These are phyloP conservation scores for Phyllostomus discolor DNA, from an alignment of 2,113 vertebrate species.

Conservation along the genomic window DNA sequence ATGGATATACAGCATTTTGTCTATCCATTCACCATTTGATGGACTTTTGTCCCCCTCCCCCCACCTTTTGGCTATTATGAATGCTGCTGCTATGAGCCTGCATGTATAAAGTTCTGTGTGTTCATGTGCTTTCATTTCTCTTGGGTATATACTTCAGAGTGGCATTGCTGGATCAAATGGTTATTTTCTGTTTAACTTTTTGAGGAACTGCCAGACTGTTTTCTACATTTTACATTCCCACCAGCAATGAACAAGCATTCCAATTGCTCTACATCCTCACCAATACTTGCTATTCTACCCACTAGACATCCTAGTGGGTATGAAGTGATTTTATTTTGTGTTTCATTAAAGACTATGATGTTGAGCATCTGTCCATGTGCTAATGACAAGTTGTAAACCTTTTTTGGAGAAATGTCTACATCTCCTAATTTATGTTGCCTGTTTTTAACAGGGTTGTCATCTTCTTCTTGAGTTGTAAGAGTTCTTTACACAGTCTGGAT, in stretches of 20 bases:
- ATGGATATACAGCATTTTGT: neutral
- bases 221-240: neutral
- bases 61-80: neutral
- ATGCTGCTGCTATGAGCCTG: neutral
- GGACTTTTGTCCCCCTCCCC: neutral
- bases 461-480: neutral
- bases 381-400: neutral
- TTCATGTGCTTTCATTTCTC: neutral
- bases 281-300: neutral
- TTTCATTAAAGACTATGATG: neutral
- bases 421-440: neutral
- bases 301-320: neutral
- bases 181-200: neutral
- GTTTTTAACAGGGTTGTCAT: neutral
- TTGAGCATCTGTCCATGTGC: neutral
- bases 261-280: neutral
- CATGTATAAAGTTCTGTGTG: neutral
- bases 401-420: constrained; percentile 1
- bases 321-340: neutral
- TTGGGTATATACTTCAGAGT: neutral
- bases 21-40: neutral
- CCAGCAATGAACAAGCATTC: neutral
- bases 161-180: neutral
- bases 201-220: neutral
- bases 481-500: neutral